Conservation (phyloP, 1,140 invertebrate species). For the Zophobas morio region DNA sequence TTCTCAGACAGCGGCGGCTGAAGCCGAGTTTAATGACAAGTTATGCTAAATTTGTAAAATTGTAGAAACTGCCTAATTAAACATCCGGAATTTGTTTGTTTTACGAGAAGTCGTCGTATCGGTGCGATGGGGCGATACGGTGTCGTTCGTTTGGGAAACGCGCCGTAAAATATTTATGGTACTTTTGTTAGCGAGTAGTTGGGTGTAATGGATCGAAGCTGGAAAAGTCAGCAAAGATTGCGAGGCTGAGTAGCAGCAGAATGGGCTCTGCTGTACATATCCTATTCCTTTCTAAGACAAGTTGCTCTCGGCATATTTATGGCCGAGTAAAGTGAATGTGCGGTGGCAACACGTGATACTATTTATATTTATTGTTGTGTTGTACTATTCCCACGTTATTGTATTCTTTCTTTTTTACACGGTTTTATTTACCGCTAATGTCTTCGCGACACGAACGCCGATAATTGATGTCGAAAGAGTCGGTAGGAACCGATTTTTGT, state of each 20-base stretch:
- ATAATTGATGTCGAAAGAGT: not conserved
- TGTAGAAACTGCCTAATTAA: too few species aligned
- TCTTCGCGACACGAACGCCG: constrained; percentile 18
- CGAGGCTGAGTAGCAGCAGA: constrained; percentile 2
- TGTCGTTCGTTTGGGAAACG: constrained; percentile 3
- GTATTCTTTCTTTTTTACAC: constrained; percentile 32
- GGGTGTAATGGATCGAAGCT: constrained; percentile 2
- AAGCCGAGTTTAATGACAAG: too few species aligned
- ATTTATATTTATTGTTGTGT: constrained; percentile 58
- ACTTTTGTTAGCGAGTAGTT: constrained; percentile 12
- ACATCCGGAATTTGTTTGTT: too few species aligned
- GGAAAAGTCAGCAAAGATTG: constrained; percentile 19
- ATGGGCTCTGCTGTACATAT: constrained; percentile 6
- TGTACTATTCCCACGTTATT: constrained; percentile 56
- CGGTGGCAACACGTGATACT: constrained; percentile 57
- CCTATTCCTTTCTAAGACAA: constrained; percentile 48
- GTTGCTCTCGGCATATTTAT: constrained; percentile 47
- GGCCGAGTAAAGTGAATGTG: constrained; percentile 48
- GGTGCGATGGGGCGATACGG: too few species aligned
- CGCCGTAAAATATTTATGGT: constrained; percentile 12
- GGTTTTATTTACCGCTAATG: constrained; percentile 29
- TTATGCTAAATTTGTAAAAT: too few species aligned
- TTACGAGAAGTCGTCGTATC: too few species aligned
- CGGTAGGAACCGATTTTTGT: too few species aligned
- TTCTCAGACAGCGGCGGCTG: too few species aligned